These are phyloP conservation scores for Zhuqinia jingwanae DNA, from an alignment of 2,888 invertebrate species.

Conservation along the genomic window DNA sequence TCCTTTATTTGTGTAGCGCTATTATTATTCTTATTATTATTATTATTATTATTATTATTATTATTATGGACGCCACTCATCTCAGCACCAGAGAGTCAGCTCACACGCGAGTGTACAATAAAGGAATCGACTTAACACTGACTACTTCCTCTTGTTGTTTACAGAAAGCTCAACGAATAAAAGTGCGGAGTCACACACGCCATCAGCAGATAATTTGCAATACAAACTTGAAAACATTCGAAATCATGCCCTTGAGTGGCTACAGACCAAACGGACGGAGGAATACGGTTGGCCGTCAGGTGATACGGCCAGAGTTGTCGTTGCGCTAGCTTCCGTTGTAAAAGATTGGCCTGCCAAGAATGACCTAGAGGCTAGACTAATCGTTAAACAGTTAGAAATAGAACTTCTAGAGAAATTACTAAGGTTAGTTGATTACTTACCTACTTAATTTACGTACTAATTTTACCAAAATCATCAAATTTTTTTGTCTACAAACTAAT, in stretches of 20 bases:
- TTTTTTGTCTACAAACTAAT: not conserved
- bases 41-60: not conserved
- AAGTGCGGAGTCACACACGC: conserved; percentile 71
- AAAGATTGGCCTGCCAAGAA: conserved; percentile 82
- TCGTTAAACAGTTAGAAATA: conserved; percentile 93
- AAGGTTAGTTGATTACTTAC: conserved; percentile 83
- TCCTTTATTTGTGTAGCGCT: not conserved
- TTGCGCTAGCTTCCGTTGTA: conserved; percentile 86
- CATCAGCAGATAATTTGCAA: conserved; percentile 73
- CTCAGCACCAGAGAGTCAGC: not conserved
- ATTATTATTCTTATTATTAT: not conserved
- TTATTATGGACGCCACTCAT: conserved; percentile 7
- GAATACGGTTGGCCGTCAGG: conserved; percentile 88
- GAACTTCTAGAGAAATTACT: conserved; percentile 91
- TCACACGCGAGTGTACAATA: conserved; percentile 53
- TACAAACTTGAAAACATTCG: conserved; percentile 76
- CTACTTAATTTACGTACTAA: conserved; percentile 43
- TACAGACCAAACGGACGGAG: conserved; percentile 83
- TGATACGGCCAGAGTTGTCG: conserved; percentile 91
- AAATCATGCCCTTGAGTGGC: conserved; percentile 87
- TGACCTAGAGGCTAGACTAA: conserved; percentile 87
- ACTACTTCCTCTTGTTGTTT: conserved; percentile 55
- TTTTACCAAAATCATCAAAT: conserved; percentile 5
- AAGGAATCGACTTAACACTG: conserved; percentile 48
- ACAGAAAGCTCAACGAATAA: conserved; percentile 75